Evolutionary conservation across 2,888 invertebrate species (phyloP), one percentile per base, ranked within the genome.

Genomic region (Proisotoma minuta): DNA sequence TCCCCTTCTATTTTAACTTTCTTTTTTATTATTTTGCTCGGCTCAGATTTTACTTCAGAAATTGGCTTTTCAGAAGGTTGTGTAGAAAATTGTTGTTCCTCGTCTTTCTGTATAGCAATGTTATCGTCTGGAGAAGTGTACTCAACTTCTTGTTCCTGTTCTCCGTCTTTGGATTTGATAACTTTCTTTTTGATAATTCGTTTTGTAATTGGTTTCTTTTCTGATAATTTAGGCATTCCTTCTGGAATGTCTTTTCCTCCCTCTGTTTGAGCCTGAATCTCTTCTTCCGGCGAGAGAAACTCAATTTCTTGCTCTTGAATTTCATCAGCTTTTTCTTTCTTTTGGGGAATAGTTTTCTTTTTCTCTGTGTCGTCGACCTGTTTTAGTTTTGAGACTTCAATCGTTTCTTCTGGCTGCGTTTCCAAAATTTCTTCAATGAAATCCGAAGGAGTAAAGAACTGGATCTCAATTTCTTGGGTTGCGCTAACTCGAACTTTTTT

Each of bases 401-500:
- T 47, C 22, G 34, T 57, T 18, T 15, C 10, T 47, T 47, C 10
- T 28, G 26, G 1, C 24, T 48, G 49, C 10, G 24, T 24, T 34
- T 2, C 2, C 75, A 75, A 75, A 77, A 75, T 58, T 48, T 34
- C 22, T 20, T 12, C 29, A n/a, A 24, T 3, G 5, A 8, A 5
- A 40, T 27, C 48, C n/a, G 12, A 18, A 10, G 43, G 43, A 20
- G 54, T 27, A 3, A 39, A 2, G 20, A 54, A 54, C n/a, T 39
- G 20, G 23, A 54, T 39, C 5, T 20, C 8, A n/a, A 28, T 50
- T n/a, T 48, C 52, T 28, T 52, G 52, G 5, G 10, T 47, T 10
- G 47, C 47, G 28, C 27, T 18, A 10, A 52, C 27, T 18, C 28
- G 3, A 8, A 28, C 52, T 28, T 28, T 52, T 18, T 18, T 47